Percentiles rank a stretch among this genome's conserved stretches.
Evolutionary conservation across 2,797 vertebrate species (phyloP).

Genomic region (Lacerta agilis): DNA sequence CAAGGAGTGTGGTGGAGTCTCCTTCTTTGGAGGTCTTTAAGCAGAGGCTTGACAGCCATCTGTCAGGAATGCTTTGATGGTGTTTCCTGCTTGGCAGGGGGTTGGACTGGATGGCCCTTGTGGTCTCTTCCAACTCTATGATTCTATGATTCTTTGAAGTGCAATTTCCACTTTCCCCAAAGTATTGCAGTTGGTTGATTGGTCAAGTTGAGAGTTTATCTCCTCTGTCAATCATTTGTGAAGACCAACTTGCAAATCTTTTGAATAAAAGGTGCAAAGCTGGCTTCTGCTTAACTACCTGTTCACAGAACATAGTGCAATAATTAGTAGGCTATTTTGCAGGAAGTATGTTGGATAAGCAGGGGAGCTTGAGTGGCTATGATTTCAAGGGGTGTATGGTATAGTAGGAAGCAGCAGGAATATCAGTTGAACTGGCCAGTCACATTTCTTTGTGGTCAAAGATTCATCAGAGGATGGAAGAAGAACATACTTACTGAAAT

Average conservation of each 20-base stretch:
- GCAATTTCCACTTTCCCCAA: neutral
- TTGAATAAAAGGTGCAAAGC: neutral
- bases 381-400: neutral
- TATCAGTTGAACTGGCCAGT: neutral
- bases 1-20: no score
- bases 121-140: no score
- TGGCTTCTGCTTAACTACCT: no score
- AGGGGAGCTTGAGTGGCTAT: neutral
- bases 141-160: neutral
- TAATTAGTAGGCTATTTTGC: neutral
- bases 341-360: neutral
- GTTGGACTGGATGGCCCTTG: no score
- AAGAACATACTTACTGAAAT: slow-evolving; percentile 23
- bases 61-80: no score
- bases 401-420: neutral
- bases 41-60: no score
- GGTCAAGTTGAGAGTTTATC: neutral
- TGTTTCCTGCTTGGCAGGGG: no score
- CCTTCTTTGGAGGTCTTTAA: no score
- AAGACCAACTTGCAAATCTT: slow-evolving; percentile 10
- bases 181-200: neutral
- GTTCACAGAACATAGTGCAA: neutral
- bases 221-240: slow-evolving; percentile 12
- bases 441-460: neutral
- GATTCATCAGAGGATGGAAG: neutral